Percentiles rank a stretch among this genome's conserved stretches.
Evolutionary conservation across 1,140 invertebrate genomes (phyloP).

Genomic region (Caenorhabditis latens): DNA sequence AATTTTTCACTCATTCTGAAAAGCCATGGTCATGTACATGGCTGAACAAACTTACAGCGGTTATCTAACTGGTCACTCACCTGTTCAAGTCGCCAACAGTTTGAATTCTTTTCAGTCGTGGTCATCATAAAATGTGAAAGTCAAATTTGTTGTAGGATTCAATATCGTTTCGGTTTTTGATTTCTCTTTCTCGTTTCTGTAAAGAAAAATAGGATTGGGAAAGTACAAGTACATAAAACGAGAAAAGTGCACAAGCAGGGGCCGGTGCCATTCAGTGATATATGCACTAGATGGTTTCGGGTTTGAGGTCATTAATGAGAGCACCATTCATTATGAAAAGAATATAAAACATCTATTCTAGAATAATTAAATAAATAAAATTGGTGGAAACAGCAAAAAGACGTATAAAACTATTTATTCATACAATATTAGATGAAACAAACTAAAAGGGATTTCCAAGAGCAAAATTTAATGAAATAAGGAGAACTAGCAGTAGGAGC

Average conservation of each 20-base stretch:
- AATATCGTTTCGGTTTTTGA: not conserved
- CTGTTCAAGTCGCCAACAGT: slow-evolving; percentile 36
- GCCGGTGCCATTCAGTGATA: slow-evolving; percentile 6
- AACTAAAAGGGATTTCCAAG: too few relatives aligned
- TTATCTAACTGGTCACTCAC: slow-evolving; percentile 30
- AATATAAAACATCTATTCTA: not conserved
- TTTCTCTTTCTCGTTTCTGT: not conserved
- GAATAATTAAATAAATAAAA: not conserved
- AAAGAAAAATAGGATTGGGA: not conserved
- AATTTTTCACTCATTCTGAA: slow-evolving; percentile 1
- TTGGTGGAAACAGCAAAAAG: too few relatives aligned
- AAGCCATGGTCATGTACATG: not conserved
- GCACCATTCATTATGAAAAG: not conserved
- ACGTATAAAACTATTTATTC: too few relatives aligned
- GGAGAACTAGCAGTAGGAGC: too few relatives aligned
- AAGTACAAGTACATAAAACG: not conserved
- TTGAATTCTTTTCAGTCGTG: slow-evolving; percentile 19
- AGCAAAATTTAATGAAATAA: too few relatives aligned
- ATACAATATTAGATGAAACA: too few relatives aligned
- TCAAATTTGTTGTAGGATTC: not conserved
- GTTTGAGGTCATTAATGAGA: not conserved
- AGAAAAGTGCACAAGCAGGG: slow-evolving; percentile 1
- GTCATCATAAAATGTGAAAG: slow-evolving; percentile 23
- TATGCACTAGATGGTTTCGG: not conserved
- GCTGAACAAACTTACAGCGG: slow-evolving; percentile 34